These are phyloP conservation scores for Ruditapes philippinarum DNA, from an alignment of 1,140 invertebrate species.

Conservation along the genomic window DNA sequence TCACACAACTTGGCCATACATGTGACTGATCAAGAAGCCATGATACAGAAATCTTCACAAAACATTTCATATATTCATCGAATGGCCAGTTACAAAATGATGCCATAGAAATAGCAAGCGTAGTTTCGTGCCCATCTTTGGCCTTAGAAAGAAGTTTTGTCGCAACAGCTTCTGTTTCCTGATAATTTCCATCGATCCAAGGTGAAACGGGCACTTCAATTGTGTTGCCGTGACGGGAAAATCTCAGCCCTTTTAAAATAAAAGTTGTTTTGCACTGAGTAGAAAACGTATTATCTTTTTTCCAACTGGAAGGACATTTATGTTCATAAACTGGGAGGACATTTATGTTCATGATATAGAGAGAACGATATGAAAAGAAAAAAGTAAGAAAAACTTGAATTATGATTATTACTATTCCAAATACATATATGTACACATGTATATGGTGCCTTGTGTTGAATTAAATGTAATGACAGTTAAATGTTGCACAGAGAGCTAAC, in stretches of 20 bases:
- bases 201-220: not conserved
- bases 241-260: not conserved
- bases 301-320: too few relatives aligned
- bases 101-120: not conserved
- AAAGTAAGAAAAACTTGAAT: too few relatives aligned
- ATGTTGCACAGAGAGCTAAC: too few relatives aligned
- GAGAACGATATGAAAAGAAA: too few relatives aligned
- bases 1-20: not conserved
- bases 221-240: not conserved
- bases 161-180: not conserved
- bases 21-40: not conserved
- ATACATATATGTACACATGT: too few relatives aligned
- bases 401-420: too few relatives aligned
- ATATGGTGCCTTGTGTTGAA: too few relatives aligned
- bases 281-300: too few relatives aligned
- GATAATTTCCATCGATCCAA: not conserved
- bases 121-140: not conserved
- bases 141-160: not conserved
- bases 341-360: too few relatives aligned
- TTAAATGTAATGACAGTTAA: too few relatives aligned
- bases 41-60: not conserved
- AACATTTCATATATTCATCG: not conserved
- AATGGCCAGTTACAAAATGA: not conserved
- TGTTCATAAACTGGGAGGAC: too few relatives aligned
- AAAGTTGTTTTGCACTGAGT: too few relatives aligned